These are phyloP conservation scores for Falcaria lacertinaria DNA, from an alignment of 2,888 invertebrate genomes.

Conservation along the genomic window DNA sequence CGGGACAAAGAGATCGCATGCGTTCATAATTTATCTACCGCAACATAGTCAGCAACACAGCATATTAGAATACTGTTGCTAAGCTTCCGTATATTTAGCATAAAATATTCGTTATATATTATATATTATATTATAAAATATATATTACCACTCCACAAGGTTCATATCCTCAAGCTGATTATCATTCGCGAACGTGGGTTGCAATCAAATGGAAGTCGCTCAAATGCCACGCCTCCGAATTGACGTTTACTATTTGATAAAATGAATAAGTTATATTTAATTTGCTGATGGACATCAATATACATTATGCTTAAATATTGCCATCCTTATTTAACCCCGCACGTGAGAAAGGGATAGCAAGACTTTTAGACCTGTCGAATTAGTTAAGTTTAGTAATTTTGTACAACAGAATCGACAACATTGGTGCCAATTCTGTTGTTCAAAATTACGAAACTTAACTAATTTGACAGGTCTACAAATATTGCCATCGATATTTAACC, in stretches of 20 bases:
- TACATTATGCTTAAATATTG: neutral
- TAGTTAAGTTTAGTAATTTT: too few relatives aligned
- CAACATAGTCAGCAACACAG: slow-evolving; percentile 22
- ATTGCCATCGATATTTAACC: too few relatives aligned
- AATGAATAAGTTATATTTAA: neutral
- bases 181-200: neutral
- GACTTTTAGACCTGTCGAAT: too few relatives aligned
- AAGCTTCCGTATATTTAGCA: slow-evolving; percentile 24
- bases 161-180: neutral
- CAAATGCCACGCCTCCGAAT: slow-evolving; percentile 1
- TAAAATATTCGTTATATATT: neutral
- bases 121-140: too few relatives aligned
- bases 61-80: slow-evolving; percentile 47
- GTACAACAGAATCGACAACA: too few relatives aligned
- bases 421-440: too few relatives aligned
- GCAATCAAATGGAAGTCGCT: slow-evolving; percentile 1
- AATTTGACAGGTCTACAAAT: too few relatives aligned
- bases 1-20: slow-evolving; percentile 68
- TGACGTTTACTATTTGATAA: neutral
- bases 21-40: slow-evolving; percentile 62
- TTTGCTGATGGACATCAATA: neutral
- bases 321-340: too few relatives aligned
- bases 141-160: neutral
- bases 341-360: too few relatives aligned
- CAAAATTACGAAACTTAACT: too few relatives aligned